A percentile compares a stretch with the other conserved stretches of the same genome.
Conservation (phyloP, 2,797 vertebrate genomes). For the Galagoides demidoff region DNA sequence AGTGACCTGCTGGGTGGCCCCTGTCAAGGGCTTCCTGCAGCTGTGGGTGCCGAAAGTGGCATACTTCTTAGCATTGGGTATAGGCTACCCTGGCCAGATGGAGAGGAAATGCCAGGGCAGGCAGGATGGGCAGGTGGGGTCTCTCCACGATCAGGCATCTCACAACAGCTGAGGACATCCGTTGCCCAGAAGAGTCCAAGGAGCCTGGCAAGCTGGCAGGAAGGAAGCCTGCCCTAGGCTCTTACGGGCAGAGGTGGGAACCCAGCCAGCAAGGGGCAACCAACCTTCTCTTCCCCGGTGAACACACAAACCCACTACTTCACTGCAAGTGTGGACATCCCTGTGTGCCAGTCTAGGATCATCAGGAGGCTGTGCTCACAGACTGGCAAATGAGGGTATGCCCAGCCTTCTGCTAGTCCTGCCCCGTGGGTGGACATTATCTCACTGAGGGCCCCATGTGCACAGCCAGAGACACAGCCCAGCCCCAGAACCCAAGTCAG, state of each 20-base stretch:
- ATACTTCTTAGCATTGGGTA: neutral
- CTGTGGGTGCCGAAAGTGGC: accelerated
- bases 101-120: neutral
- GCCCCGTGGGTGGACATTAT: neutral
- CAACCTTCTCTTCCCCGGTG: neutral
- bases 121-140: neutral
- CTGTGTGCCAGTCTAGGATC: neutral
- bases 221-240: slow-evolving; percentile 43
- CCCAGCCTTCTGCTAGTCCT: neutral
- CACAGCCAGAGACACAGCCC: neutral
- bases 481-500: neutral
- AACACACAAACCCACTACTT: neutral
- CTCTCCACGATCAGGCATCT: neutral
- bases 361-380: neutral
- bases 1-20: neutral
- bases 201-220: neutral
- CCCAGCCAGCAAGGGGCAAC: neutral
- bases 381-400: neutral
- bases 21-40: neutral
- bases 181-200: neutral
- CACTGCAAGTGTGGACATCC: neutral
- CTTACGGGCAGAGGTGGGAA: slow-evolving; percentile 15
- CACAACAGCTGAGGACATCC: neutral
- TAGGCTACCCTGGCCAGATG: neutral
- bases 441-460: neutral